Percentiles rank a stretch among this genome's conserved stretches.
Evolutionary conservation across 1,140 invertebrate genomes (phyloP).

Genomic region (Drosophila funebris): DNA sequence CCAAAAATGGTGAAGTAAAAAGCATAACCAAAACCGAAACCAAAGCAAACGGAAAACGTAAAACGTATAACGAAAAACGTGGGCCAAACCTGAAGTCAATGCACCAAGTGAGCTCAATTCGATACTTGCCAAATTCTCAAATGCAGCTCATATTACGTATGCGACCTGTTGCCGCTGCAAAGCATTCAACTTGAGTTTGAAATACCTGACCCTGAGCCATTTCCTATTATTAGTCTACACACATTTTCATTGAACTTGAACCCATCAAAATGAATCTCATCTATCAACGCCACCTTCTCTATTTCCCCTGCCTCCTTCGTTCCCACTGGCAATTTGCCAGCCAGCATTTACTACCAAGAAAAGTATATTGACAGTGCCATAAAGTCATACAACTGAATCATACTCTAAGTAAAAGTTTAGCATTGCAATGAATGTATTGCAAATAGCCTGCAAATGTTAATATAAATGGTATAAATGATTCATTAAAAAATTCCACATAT

Average conservation of each 20-base stretch:
- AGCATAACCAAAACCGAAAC: too few relatives aligned
- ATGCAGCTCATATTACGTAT: conserved; percentile 40
- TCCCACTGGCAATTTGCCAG: conserved; percentile 27
- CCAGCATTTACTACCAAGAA: neutral
- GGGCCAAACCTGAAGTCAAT: conserved; percentile 29
- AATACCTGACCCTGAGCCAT: neutral
- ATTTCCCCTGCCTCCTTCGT: neutral
- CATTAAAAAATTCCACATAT: neutral
- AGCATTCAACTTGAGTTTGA: conserved; percentile 11
- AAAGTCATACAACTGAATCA: conserved; percentile 34
- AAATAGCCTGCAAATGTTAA: neutral
- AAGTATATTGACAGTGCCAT: conserved; percentile 32
- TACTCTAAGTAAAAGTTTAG: neutral
- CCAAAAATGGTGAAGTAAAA: conserved; percentile 10
- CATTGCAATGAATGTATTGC: neutral
- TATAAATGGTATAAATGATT: neutral
- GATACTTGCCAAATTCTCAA: neutral
- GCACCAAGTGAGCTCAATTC: conserved; percentile 6
- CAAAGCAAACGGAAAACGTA: conserved; percentile 8
- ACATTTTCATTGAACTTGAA: conserved; percentile 49
- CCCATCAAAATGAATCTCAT: conserved; percentile 25
- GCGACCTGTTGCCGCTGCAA: conserved; percentile 26
- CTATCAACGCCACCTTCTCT: neutral
- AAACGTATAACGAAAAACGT: too few relatives aligned
- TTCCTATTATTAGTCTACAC: conserved; percentile 6